A percentile compares a stretch with the other conserved stretches of the same genome.
Conservation (phyloP, 2,797 vertebrate genomes). For the Clarias fuscus region DNA sequence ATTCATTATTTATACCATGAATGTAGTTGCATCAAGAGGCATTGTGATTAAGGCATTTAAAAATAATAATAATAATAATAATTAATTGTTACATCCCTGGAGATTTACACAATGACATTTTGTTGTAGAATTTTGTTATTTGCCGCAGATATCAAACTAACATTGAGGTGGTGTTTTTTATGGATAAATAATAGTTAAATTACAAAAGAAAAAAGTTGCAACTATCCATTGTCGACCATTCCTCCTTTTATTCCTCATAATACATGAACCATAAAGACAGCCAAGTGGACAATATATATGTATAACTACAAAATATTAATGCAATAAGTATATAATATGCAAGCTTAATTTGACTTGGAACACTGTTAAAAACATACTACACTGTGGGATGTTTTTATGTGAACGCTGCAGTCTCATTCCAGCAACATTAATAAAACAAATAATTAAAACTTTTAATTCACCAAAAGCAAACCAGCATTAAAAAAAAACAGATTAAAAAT, state of each 20-base stretch:
- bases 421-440: no score
- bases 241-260: not conserved
- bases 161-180: not conserved
- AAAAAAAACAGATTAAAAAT: no score
- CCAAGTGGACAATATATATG: not conserved
- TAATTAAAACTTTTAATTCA: no score
- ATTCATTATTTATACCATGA: not conserved
- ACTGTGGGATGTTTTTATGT: no score
- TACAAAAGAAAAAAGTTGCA: not conserved
- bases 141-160: not conserved
- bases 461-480: no score
- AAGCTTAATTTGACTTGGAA: no score
- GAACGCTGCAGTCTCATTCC: no score
- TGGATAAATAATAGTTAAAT: not conserved
- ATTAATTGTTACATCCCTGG: not conserved
- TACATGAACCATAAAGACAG: not conserved
- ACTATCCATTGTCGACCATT: not conserved
- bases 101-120: not conserved
- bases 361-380: no score
- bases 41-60: not conserved
- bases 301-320: no score
- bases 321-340: no score
- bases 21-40: not conserved
- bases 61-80: no score
- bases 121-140: not conserved